Evolutionary conservation across 2,113 vertebrate genomes (phyloP).

Genomic region (Odocoileus hemionus): DNA sequence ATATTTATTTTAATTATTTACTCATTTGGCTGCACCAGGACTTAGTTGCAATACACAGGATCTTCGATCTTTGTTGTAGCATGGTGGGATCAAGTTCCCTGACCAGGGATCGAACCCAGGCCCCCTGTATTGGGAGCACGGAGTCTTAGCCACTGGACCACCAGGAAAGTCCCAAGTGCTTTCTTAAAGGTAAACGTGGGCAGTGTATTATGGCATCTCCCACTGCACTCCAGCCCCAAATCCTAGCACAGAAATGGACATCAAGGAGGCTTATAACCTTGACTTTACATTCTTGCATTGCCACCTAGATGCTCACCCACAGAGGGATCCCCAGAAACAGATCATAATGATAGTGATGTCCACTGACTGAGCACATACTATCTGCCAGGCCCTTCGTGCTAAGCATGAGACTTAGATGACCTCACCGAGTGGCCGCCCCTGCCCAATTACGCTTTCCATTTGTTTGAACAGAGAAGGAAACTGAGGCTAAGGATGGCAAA

Average conservation of each 20-base stretch:
- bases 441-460: background rate
- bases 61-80: background rate
- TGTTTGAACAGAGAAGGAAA: background rate
- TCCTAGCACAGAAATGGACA: background rate
- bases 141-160: background rate
- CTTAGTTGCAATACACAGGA: background rate
- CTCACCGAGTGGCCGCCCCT: background rate
- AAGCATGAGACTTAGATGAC: background rate
- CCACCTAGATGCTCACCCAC: background rate
- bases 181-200: background rate
- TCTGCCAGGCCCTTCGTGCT: background rate
- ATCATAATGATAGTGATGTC: background rate
- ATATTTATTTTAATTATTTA: background rate
- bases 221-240: background rate
- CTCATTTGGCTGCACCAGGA: background rate
- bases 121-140: background rate
- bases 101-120: background rate
- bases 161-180: background rate
- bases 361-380: background rate
- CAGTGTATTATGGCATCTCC: background rate
- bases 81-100: background rate
- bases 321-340: background rate
- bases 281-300: background rate
- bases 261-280: background rate
- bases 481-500: background rate